Evolutionary conservation across 2,113 vertebrate species (phyloP).

Genomic region (Clinocottus analis): DNA sequence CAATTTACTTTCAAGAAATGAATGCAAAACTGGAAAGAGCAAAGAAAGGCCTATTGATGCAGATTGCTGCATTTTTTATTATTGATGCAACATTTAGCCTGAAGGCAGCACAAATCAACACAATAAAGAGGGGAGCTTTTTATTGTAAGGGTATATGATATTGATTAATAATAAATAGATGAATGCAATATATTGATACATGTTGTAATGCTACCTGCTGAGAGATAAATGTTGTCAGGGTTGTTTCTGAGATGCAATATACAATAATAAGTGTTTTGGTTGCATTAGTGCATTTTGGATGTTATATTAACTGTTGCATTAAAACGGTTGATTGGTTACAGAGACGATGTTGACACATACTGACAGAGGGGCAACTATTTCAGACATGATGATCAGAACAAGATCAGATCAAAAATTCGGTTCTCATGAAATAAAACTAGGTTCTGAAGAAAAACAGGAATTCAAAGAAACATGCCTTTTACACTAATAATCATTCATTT

Average conservation of each 20-base stretch:
- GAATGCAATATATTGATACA: neutral
- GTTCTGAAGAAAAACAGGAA: neutral
- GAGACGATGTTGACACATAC: neutral
- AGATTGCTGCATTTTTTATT: too few relatives aligned
- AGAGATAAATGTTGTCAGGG: neutral
- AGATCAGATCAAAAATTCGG: neutral
- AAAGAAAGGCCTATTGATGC: too few relatives aligned
- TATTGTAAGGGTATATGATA: neutral
- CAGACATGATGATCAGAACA: conserved; percentile 1
- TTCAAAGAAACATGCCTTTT: conserved; percentile 1
- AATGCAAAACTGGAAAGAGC: too few relatives aligned
- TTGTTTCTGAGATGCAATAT: neutral
- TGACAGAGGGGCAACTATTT: neutral
- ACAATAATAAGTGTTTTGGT: neutral
- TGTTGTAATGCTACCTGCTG: neutral
- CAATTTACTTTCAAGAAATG: neutral
- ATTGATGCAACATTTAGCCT: too few relatives aligned
- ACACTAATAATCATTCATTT: conserved; percentile 30
- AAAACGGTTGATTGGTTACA: neutral
- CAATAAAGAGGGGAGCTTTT: neutral
- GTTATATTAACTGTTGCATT: neutral
- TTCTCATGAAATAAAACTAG: neutral
- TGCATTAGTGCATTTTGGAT: neutral
- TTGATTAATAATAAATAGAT: neutral
- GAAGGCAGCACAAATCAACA: neutral